A percentile compares a stretch with the other conserved stretches of the same genome.
These are phyloP conservation scores for Hippasteria phrygiana DNA, from an alignment of 53 echinoderm and acorn worm genomes.

Conservation along the genomic window DNA sequence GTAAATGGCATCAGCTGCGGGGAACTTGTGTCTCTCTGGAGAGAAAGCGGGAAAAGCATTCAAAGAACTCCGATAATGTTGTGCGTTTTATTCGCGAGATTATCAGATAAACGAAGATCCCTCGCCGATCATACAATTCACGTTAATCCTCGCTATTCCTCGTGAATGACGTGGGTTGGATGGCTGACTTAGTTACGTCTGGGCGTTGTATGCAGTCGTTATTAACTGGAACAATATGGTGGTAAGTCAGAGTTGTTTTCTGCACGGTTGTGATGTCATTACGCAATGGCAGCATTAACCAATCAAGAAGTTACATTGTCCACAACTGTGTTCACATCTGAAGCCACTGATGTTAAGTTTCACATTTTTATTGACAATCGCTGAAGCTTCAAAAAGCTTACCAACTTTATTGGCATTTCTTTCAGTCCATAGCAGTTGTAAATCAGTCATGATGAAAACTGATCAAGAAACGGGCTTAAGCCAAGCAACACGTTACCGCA, in stretches of 20 bases:
- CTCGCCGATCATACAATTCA: not conserved
- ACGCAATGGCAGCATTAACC: too few species aligned
- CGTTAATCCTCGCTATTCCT: not conserved
- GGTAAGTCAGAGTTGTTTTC: not conserved
- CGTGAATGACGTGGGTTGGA: not conserved
- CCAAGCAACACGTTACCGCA: not conserved
- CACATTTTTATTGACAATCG: too few species aligned
- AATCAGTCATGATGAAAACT: too few species aligned
- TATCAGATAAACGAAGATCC: not conserved
- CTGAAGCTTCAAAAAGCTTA: too few species aligned
- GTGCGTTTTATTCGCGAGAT: not conserved
- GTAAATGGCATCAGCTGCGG: slow-evolving; percentile 24
- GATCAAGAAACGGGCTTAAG: not conserved
- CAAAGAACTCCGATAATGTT: not conserved
- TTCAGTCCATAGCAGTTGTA: too few species aligned
- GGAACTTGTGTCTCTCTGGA: not conserved
- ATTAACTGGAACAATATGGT: not conserved
- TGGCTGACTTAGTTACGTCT: not conserved
- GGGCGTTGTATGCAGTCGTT: not conserved
- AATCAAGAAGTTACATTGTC: too few species aligned
- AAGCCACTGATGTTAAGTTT: too few species aligned
- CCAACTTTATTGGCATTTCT: too few species aligned
- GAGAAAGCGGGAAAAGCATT: not conserved
- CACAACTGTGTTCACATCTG: too few species aligned
- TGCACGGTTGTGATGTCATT: too few species aligned